phyloP scores from a whole-genome alignment of 2,888 invertebrate genomes.

The Ophion ellenae region DNA sequence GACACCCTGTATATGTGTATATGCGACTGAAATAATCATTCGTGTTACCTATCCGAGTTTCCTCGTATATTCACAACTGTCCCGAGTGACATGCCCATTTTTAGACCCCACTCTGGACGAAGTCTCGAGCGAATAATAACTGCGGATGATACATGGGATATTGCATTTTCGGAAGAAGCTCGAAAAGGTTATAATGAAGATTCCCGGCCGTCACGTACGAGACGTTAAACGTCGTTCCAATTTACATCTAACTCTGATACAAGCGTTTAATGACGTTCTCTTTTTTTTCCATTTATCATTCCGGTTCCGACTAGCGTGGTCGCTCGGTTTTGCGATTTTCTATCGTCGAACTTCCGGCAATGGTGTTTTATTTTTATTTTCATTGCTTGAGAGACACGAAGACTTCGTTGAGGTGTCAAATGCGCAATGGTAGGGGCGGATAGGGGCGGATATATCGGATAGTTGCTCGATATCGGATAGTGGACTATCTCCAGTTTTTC shows the following conservation, averaged over 20 bases:
- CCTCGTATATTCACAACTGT: background rate
- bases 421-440: background rate
- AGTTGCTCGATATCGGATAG: too few relatives aligned
- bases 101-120: background rate
- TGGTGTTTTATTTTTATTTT: background rate
- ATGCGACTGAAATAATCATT: conserved; percentile 8
- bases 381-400: background rate
- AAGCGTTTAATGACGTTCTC: background rate
- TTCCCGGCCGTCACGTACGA: background rate
- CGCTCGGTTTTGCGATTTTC: background rate
- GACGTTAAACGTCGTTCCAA: background rate
- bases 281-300: background rate
- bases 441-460: too few relatives aligned
- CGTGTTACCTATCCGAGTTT: conserved; percentile 6
- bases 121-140: background rate
- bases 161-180: background rate
- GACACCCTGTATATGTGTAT: background rate
- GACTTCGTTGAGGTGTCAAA: background rate
- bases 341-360: background rate
- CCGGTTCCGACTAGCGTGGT: too few relatives aligned
- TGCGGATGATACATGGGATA: background rate
- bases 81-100: background rate
- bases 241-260: conserved; percentile 6
- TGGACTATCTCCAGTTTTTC: too few relatives aligned
- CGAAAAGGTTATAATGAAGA: background rate